These are phyloP conservation scores for Drosophila subquinaria DNA, from an alignment of 2,888 invertebrate genomes.

Conservation along the genomic window DNA sequence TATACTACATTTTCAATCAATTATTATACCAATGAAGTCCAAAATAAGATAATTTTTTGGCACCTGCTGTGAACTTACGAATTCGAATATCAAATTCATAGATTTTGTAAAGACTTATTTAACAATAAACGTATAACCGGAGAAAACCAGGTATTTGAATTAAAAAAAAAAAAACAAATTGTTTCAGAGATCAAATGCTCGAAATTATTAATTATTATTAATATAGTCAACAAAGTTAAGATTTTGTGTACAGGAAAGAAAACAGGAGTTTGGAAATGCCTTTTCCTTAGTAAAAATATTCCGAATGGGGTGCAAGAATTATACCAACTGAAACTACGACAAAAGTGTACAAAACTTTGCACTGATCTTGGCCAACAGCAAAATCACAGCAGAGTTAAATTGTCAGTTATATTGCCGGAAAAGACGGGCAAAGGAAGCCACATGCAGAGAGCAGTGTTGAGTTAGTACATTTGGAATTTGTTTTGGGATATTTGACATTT, in stretches of 20 bases:
- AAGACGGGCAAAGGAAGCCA: background rate
- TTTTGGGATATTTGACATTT: constrained; percentile 35
- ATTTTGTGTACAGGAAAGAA: too few relatives aligned
- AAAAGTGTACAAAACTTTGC: background rate
- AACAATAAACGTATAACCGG: too few relatives aligned
- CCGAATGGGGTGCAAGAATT: too few relatives aligned
- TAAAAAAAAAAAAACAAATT: too few relatives aligned
- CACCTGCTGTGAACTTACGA: background rate
- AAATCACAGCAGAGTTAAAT: background rate
- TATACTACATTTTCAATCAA: background rate
- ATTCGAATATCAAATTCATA: background rate
- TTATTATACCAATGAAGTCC: background rate
- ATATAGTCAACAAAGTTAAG: too few relatives aligned
- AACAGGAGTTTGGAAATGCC: too few relatives aligned
- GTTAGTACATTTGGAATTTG: constrained; percentile 19
- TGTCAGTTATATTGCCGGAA: background rate
- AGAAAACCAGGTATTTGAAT: too few relatives aligned
- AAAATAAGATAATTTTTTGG: background rate
- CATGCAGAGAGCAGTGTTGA: constrained; percentile 15
- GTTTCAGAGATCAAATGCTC: too few relatives aligned
- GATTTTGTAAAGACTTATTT: too few relatives aligned
- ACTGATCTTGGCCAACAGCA: background rate
- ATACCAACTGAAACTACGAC: background rate
- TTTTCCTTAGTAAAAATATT: too few relatives aligned
- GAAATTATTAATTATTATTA: too few relatives aligned